These are phyloP conservation scores for Rhadina sibilatrix DNA, from an alignment of 2,113 vertebrate species.

Conservation along the genomic window DNA sequence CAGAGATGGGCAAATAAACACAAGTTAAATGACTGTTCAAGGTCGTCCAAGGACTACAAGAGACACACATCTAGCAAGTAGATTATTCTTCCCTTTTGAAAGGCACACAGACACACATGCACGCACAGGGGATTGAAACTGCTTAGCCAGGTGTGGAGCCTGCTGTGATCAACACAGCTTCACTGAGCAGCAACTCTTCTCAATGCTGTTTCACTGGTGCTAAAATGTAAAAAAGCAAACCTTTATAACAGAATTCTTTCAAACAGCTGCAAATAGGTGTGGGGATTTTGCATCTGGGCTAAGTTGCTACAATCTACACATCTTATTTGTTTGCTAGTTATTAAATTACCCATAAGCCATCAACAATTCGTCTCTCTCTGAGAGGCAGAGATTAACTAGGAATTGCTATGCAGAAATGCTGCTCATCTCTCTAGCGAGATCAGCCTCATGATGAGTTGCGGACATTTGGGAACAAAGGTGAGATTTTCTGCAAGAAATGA, in stretches of 20 bases:
- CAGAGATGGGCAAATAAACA: slow-evolving; percentile 19
- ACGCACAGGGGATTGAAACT: slow-evolving; percentile 15
- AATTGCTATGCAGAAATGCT: slow-evolving; percentile 56
- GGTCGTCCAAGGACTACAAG: slow-evolving; percentile 14
- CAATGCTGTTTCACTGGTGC: background rate
- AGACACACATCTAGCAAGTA: background rate
- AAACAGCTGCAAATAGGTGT: slow-evolving; percentile 52
- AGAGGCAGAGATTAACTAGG: slow-evolving; percentile 64
- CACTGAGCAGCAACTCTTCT: slow-evolving; percentile 16
- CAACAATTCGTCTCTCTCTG: slow-evolving; percentile 44
- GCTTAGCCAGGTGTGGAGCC: slow-evolving; percentile 67
- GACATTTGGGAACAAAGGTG: slow-evolving; percentile 54
- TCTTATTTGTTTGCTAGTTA: slow-evolving; percentile 62
- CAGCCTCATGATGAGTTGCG: slow-evolving; percentile 20
- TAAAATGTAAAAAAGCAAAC: slow-evolving; percentile 31
- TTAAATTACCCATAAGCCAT: slow-evolving; percentile 66
- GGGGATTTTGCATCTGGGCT: slow-evolving; percentile 51
- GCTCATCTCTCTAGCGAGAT: background rate
- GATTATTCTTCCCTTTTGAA: slow-evolving; percentile 48
- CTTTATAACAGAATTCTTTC: slow-evolving; percentile 22
- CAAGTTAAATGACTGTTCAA: slow-evolving; percentile 56
- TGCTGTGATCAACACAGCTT: slow-evolving; percentile 54
- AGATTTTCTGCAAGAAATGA: slow-evolving; percentile 26
- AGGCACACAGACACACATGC: background rate
- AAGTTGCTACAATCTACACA: slow-evolving; percentile 32